Evolutionary conservation across 2,113 vertebrate genomes (phyloP), one percentile per base, ranked within the genome.

Genomic region (Pavo muticus): DNA sequence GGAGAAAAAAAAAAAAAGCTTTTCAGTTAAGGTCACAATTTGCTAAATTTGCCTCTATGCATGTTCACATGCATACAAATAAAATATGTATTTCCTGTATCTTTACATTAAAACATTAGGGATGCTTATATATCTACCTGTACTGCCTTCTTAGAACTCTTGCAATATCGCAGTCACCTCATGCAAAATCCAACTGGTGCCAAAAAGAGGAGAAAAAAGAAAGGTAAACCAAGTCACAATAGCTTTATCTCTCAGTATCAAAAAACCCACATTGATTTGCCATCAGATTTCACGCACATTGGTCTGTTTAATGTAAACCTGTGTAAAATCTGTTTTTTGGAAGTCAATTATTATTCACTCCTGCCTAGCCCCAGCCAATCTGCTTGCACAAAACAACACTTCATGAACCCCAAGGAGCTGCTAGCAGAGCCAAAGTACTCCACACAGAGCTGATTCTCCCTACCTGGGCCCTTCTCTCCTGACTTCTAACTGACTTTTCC

Each of bases 51-150:
- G 74, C 40, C 77, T 37, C 68, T 68, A 56, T 18, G 59, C 7
- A 60, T 3, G 42, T 30, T 57, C 83, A 42, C 83, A 42, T 24
- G 57, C 7, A 67, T 4, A 45, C 27, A 59, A 80, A 40, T 0
- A 0, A 59, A 77, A 45, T 0, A 0, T 50, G 10, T 25, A 52
- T 63, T 88, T 74, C 83, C 21, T 56, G 3, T 45, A 70, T 56
- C 75, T 76, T 86, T 63, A 83, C 1, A 0, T 2, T 37, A 54
- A 24, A 83, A 50, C 0, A 0, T 64, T 23, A 71, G 8, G 14
- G 32, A 88, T 39, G 18, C 27, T 84, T 64, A 74, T 6, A 14
- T 6, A 14, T 52, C 32, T 72, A 74, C 30, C 19, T 1, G 1
- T 10, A 71, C 25, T 60, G 5, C 47, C 70, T 67, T 40, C 82